These are phyloP conservation scores for Spilarctia lutea DNA, from an alignment of 2,888 invertebrate genomes.

Conservation along the genomic window DNA sequence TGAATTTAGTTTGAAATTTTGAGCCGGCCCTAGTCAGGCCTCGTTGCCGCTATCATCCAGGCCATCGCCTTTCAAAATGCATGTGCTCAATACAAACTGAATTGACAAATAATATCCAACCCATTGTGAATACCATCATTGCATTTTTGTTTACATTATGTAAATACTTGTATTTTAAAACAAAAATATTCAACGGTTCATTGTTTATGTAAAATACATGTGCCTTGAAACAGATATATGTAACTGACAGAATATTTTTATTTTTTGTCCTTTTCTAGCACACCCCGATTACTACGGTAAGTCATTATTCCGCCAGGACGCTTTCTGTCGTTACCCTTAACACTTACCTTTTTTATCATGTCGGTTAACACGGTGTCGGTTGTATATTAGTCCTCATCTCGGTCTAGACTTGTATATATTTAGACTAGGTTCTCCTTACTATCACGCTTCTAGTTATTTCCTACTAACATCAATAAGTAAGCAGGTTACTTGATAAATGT, in stretches of 20 bases:
- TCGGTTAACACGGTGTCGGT: slow-evolving; percentile 81
- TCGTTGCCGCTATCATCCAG: slow-evolving; percentile 43
- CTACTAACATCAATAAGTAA: slow-evolving; percentile 78
- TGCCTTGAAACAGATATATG: slow-evolving; percentile 45
- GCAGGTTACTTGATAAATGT: slow-evolving; percentile 78
- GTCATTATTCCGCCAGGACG: slow-evolving; percentile 91
- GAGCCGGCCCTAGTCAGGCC: slow-evolving; percentile 9
- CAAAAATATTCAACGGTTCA: slow-evolving; percentile 50
- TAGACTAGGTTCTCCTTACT: slow-evolving; percentile 67
- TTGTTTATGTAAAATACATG: slow-evolving; percentile 45
- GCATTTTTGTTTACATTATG: slow-evolving; percentile 43
- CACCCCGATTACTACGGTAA: slow-evolving; percentile 99
- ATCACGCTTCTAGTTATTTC: slow-evolving; percentile 83
- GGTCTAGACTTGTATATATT: slow-evolving; percentile 76
- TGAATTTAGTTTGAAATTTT: slow-evolving; percentile 22
- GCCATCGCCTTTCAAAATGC: slow-evolving; percentile 59
- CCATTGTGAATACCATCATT: slow-evolving; percentile 68
- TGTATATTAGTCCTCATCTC: slow-evolving; percentile 69
- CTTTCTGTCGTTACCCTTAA: slow-evolving; percentile 70
- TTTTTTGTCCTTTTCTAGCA: slow-evolving; percentile 89
- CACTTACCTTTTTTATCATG: slow-evolving; percentile 64
- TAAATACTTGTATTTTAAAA: slow-evolving; percentile 47
- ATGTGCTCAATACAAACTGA: slow-evolving; percentile 66
- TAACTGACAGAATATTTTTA: slow-evolving; percentile 77
- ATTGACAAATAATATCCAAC: slow-evolving; percentile 55